Conservation (phyloP, 2,888 invertebrate species). For the Nezara viridula region DNA sequence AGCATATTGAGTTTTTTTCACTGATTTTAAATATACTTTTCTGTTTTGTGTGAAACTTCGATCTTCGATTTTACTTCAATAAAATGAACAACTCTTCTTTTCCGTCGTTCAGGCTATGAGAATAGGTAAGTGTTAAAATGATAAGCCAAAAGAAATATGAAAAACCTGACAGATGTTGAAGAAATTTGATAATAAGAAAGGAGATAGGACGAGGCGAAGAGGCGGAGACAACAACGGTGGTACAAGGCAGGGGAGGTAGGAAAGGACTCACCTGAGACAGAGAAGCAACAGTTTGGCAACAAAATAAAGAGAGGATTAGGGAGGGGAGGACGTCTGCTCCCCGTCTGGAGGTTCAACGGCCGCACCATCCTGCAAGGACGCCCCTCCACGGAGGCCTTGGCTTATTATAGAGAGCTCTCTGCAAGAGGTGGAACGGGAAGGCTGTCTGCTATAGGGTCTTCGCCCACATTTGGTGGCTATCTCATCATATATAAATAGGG, state of each 20-base stretch:
- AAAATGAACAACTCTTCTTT: no score
- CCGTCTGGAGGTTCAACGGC: conserved; percentile 6
- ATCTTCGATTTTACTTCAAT: no score
- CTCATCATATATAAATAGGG: no score
- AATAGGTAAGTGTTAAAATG: no score
- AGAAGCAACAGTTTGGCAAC: not conserved
- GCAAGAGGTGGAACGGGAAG: not conserved
- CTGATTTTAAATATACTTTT: no score
- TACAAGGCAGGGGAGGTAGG: not conserved
- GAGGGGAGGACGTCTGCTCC: conserved; percentile 12
- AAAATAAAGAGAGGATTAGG: not conserved
- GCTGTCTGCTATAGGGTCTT: not conserved
- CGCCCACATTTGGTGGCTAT: no score
- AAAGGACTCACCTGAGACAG: no score
- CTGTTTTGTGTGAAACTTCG: no score
- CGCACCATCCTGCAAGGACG: not conserved
- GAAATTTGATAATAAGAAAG: not conserved
- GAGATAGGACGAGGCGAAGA: not conserved
- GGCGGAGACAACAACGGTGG: conserved; percentile 2
- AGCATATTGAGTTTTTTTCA: no score
- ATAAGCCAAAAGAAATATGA: no score
- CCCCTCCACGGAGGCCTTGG: not conserved
- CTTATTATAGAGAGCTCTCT: not conserved
- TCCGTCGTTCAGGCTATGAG: no score
- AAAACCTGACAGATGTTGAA: not conserved